A percentile compares a stretch with the other conserved stretches of the same genome.
These are phyloP conservation scores for Perizoma affinitatum DNA, from an alignment of 2,888 invertebrate species.

Conservation along the genomic window DNA sequence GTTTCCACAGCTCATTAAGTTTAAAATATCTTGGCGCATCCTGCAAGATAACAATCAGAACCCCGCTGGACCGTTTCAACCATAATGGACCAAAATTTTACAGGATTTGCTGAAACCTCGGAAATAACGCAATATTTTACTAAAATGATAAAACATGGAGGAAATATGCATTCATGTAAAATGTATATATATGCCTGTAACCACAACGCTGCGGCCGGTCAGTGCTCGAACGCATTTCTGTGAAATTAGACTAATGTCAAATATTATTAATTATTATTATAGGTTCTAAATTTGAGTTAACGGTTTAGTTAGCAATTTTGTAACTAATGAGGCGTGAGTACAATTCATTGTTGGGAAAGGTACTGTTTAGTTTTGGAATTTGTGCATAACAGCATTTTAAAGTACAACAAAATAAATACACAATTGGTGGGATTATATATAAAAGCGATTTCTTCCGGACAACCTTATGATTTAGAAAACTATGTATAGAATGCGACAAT, in stretches of 20 bases:
- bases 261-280: slow-evolving; percentile 29
- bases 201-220: slow-evolving; percentile 57
- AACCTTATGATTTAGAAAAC: no score
- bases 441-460: no score
- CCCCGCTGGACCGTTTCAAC: slow-evolving; percentile 9
- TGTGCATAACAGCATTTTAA: no score
- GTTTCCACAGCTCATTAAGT: slow-evolving; percentile 6
- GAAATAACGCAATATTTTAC: slow-evolving; percentile 23
- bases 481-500: no score
- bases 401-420: no score
- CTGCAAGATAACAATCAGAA: slow-evolving; percentile 12
- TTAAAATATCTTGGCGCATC: slow-evolving; percentile 12
- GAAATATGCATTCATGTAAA: slow-evolving; percentile 11
- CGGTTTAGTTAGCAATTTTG: slow-evolving; percentile 3
- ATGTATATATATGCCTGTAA: slow-evolving; percentile 31
- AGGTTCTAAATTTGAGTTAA: slow-evolving; percentile 22
- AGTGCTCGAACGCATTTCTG: slow-evolving; percentile 58
- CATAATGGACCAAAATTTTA: slow-evolving; percentile 16
- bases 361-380: no score
- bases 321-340: neutral
- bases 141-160: slow-evolving; percentile 12
- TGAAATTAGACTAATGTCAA: slow-evolving; percentile 61
- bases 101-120: slow-evolving; percentile 6
- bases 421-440: no score
- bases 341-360: neutral